Evolutionary conservation across 2,797 vertebrate genomes (phyloP), one percentile per base, ranked within the genome.

Genomic region (Pipistrellus pipistrellus): DNA sequence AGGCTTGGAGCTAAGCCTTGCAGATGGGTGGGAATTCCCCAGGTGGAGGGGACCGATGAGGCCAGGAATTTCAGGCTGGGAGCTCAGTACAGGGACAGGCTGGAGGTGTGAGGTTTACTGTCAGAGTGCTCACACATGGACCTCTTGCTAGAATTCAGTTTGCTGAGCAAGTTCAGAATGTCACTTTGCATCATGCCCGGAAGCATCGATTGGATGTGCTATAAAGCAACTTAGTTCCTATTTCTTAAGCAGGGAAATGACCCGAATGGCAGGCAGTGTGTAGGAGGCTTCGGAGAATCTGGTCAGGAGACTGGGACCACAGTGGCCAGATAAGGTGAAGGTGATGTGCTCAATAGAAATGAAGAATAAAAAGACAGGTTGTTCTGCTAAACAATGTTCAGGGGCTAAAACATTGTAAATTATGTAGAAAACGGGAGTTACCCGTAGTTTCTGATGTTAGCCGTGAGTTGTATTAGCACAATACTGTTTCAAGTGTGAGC

Each of bases 401-500:
- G 15, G 46, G n/a, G 11, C 11, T 77, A 64, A 92, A 55, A 68
- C 30, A 8, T 66, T 20, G n/a, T 59, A 68, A 88, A 57, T 77
- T 46, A 51, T 30, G n/a, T 85, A 78, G 32, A 78, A 94, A 95
- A 32, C 21, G 8, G 48, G n/a, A 84, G 23, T 80, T 87, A 46
- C 38, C 25, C 20, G 0, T n/a, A 85, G 62, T 27, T 86, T 89
- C 76, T 73, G 23, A n/a, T 69, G 15, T 78, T 84, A 62, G 32
- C 27, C 6, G 2, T 41, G 62, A 82, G 51, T 89, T 90, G n/a
- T 46, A 84, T 94, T 6, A 91, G 46, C 44, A 80, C 53, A 83
- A n/a, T 9, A 30, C 21, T 21, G 46, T 92, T 69, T 85, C 17
- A 85, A 76, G 27, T 27, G 18, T 62, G 64, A 66, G 12, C 25